phyloP scores from a whole-genome alignment of 53 echinoderm and acorn worm genomes.

The Holothuria scabra region DNA sequence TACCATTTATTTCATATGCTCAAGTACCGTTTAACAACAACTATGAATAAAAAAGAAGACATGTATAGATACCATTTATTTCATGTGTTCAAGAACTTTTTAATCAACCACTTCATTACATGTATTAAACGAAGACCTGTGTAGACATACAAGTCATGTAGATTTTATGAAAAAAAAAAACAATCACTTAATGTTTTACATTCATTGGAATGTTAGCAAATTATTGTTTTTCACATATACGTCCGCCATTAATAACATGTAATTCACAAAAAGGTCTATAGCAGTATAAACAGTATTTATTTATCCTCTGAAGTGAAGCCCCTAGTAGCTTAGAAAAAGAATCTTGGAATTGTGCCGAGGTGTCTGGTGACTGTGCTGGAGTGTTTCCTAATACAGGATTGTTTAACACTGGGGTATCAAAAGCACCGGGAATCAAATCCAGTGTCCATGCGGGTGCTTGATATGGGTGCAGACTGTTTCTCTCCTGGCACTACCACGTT shows the following conservation, averaged over 20 bases:
- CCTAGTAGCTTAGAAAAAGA: slow-evolving; percentile 1
- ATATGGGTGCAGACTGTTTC: background rate
- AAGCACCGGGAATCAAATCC: background rate
- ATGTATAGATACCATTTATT: background rate
- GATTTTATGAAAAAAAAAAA: background rate
- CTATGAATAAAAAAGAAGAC: too few relatives aligned
- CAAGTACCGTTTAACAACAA: background rate
- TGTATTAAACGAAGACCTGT: background rate
- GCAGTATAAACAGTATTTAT: too few relatives aligned
- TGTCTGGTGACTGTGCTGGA: too few relatives aligned
- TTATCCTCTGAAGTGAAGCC: too few relatives aligned
- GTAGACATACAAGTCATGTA: background rate
- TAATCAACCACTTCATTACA: background rate
- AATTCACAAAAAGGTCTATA: background rate
- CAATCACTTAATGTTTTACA: background rate
- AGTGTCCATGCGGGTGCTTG: background rate
- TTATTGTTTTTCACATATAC: background rate
- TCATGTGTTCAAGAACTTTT: background rate
- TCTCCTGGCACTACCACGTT: background rate
- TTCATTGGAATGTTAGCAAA: slow-evolving; percentile 1
- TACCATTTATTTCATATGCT: too few relatives aligned
- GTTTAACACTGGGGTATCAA: too few relatives aligned
- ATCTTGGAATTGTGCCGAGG: background rate
- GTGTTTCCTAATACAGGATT: too few relatives aligned
- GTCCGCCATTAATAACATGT: slow-evolving; percentile 9